Evolutionary conservation across 2,797 vertebrate species (phyloP), one percentile per base, ranked within the genome.

Genomic region (Stomatorhinus walkeri): DNA sequence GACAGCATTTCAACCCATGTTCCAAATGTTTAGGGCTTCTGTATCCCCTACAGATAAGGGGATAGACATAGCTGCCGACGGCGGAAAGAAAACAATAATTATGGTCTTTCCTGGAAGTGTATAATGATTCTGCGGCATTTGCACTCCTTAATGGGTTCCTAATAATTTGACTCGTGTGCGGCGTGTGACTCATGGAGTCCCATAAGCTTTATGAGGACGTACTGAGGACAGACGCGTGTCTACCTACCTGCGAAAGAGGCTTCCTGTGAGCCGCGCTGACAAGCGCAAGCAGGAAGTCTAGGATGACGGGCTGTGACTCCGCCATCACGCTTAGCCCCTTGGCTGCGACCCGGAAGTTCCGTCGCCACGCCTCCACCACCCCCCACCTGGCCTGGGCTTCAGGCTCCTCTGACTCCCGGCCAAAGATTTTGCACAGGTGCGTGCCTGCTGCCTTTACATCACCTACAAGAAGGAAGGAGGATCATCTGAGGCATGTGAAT

Each of bases 271-370:
- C 93, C 86, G 92, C 4, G 0, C 95, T 96, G 90, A 97, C 89
- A 19, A 98, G 95, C 10, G 52, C 90, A 90, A 99, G 92, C 54
- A 99, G 93, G 90, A 97, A 96, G 19, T 92, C 91, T 84, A 98
- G 89, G 24, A 94, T 92, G 32, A 87, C 59, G 0, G 94, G 87
- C 56, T 97, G 96, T 51, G 91, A 96, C 90, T 96, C 95, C 0
- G 95, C 95, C 88, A 98, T 93, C 89, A 89, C 88, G 91, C 97
- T 96, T 90, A 99, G 94, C 0, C 95, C 93, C 64, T 36, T 92
- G 8, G 95, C 94, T 1, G 97, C 96, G 0, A 90, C 92, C 12
- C 88, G 40, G 90, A 94, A 81, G 0, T 95, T 96, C 89, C 95
- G 95, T 84, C 92, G 94, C 95, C 95, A 97, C 91, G 97, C 94